phyloP scores from a whole-genome alignment of 2,797 vertebrate species.

The Eidolon dupreanum region DNA sequence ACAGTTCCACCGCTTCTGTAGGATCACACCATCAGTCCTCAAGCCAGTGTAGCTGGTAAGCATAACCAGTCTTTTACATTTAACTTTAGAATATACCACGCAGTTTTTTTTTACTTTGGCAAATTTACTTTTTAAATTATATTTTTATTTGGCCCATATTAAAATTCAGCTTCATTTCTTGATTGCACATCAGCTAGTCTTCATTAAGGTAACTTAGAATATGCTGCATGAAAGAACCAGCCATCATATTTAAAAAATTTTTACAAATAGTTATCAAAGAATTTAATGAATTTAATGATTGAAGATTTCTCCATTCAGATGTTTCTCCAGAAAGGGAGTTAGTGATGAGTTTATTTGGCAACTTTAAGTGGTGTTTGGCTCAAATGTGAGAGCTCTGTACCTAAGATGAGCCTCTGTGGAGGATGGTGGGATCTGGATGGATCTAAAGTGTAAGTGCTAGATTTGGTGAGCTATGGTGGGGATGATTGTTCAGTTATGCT shows the following conservation, averaged over 20 bases:
- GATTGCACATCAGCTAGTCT: not conserved
- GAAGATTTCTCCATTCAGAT: conserved; percentile 14
- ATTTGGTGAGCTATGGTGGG: not conserved
- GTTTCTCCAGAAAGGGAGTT: conserved; percentile 6
- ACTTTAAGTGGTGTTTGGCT: conserved; percentile 5
- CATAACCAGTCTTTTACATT: not conserved
- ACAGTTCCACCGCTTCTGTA: not conserved
- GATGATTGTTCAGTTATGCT: not conserved
- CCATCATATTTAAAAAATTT: not conserved
- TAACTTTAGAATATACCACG: not conserved
- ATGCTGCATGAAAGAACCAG: not conserved
- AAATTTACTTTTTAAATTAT: conserved; percentile 35
- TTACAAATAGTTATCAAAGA: not conserved
- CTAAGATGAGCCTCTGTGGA: not conserved
- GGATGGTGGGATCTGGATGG: not conserved
- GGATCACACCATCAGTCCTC: not conserved
- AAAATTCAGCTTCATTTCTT: conserved; percentile 50
- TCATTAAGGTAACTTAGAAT: conserved; percentile 25
- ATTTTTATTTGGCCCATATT: conserved; percentile 42
- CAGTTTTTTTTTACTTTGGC: not conserved
- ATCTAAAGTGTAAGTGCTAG: not conserved
- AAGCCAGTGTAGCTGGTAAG: not conserved
- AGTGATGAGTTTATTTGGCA: not conserved
- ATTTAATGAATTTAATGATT: not conserved
- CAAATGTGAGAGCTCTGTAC: conserved; percentile 27